Evolutionary conservation across 2,113 vertebrate genomes (phyloP).

Genomic region (Cranoglanis bouderius): DNA sequence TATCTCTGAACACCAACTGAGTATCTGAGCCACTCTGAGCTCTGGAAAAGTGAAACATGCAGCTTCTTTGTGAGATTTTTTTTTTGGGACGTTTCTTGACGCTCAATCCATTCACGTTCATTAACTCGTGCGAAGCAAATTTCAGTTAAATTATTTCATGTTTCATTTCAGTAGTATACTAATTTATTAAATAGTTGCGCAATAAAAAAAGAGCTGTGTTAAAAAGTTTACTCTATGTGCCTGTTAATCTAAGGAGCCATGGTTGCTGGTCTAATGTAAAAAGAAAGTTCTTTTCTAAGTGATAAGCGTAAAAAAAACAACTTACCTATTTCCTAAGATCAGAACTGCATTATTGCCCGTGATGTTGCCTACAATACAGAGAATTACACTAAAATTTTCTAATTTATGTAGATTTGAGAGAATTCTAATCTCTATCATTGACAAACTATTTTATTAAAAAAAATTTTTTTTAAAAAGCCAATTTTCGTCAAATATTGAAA

Average conservation of each 20-base stretch:
- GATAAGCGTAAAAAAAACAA: slow-evolving; percentile 56
- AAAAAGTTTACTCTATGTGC: slow-evolving; percentile 72
- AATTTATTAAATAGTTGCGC: slow-evolving; percentile 72
- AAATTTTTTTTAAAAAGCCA: slow-evolving; percentile 57
- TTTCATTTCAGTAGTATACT: slow-evolving; percentile 72
- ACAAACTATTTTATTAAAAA: slow-evolving; percentile 81
- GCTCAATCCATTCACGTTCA: slow-evolving; percentile 50
- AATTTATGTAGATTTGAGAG: slow-evolving; percentile 69
- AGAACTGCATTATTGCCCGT: slow-evolving; percentile 67
- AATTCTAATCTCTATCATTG: slow-evolving; percentile 76
- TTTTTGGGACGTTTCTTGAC: slow-evolving; percentile 47
- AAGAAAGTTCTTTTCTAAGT: slow-evolving; percentile 68
- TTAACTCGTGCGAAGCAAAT: slow-evolving; percentile 43
- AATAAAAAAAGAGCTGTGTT: slow-evolving; percentile 60
- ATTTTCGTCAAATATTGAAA: slow-evolving; percentile 70
- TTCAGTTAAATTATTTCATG: slow-evolving; percentile 69
- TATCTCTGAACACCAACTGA: slow-evolving; percentile 75
- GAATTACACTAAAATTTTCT: slow-evolving; percentile 75
- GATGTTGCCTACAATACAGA: slow-evolving; percentile 66
- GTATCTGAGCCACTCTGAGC: slow-evolving; percentile 74
- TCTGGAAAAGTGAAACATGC: slow-evolving; percentile 59
- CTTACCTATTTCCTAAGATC: slow-evolving; percentile 71
- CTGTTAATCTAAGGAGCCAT: slow-evolving; percentile 71
- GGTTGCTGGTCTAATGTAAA: slow-evolving; percentile 48
- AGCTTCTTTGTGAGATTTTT: slow-evolving; percentile 57